Evolutionary conservation across 2,888 invertebrate species (phyloP).

Genomic region (Nudaria mundana): DNA sequence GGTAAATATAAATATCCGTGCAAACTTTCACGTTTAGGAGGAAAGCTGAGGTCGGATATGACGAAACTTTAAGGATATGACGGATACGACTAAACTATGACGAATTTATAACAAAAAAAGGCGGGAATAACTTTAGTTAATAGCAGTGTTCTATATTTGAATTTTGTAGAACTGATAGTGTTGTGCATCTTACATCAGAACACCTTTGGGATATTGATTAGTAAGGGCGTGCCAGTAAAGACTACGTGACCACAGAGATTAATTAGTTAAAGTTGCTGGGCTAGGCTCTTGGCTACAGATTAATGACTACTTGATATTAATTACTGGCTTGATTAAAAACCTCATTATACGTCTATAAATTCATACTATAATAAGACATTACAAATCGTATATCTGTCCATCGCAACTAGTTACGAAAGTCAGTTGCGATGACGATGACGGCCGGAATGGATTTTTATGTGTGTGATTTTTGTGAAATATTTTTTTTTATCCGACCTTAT

Average conservation of each 20-base stretch:
- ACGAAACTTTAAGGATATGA: too few relatives aligned
- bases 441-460: too few relatives aligned
- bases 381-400: too few relatives aligned
- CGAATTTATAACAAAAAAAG: background rate
- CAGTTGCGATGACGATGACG: too few relatives aligned
- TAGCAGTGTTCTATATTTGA: background rate
- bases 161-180: background rate
- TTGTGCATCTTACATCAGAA: too few relatives aligned
- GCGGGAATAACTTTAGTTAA: background rate
- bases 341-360: background rate
- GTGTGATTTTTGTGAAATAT: too few relatives aligned
- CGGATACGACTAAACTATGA: too few relatives aligned
- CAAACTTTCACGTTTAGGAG: too few relatives aligned
- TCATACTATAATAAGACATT: background rate
- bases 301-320: background rate
- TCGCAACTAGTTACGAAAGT: too few relatives aligned
- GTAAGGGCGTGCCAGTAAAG: background rate
- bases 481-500: too few relatives aligned
- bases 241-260: background rate
- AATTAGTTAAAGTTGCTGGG: background rate
- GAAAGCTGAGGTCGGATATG: too few relatives aligned
- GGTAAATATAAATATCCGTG: too few relatives aligned
- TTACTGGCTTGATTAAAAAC: background rate
- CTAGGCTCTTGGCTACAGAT: background rate
- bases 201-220: background rate